Conservation (phyloP, 2,113 vertebrate genomes). For the Eubucco bourcierii region DNA sequence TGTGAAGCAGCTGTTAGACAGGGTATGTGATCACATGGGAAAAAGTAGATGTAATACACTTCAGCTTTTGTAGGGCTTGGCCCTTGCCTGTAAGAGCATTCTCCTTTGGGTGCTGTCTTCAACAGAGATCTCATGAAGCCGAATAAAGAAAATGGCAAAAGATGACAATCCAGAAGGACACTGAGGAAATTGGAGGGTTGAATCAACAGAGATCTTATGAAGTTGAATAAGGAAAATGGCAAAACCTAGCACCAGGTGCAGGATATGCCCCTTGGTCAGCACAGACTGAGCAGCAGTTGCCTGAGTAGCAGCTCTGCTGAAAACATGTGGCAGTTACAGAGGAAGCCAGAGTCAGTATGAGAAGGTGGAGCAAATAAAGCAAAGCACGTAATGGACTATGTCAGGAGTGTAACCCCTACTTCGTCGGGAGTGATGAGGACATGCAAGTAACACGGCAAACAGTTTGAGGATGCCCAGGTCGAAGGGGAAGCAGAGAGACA, state of each 20-base stretch:
- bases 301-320: background rate
- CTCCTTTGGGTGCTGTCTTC: too few species aligned
- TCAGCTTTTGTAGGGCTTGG: too few species aligned
- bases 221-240: background rate
- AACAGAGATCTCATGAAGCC: too few species aligned
- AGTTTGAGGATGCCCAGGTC: background rate
- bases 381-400: fast-evolving
- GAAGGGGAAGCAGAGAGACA: background rate
- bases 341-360: background rate
- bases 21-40: too few species aligned
- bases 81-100: too few species aligned
- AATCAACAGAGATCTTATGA: background rate
- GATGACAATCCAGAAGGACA: background rate
- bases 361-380: background rate
- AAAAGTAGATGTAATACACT: too few species aligned
- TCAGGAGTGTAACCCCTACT: background rate
- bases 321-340: too few species aligned
- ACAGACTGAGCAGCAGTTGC: background rate
- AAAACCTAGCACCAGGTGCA: background rate
- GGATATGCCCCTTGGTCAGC: background rate
- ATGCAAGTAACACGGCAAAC: background rate
- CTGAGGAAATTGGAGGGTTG: background rate
- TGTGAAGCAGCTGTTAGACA: too few species aligned
- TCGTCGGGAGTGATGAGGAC: background rate
- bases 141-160: too few species aligned